Evolutionary conservation across 2,113 vertebrate species (phyloP).

Genomic region (Proterorhinus semilunaris): DNA sequence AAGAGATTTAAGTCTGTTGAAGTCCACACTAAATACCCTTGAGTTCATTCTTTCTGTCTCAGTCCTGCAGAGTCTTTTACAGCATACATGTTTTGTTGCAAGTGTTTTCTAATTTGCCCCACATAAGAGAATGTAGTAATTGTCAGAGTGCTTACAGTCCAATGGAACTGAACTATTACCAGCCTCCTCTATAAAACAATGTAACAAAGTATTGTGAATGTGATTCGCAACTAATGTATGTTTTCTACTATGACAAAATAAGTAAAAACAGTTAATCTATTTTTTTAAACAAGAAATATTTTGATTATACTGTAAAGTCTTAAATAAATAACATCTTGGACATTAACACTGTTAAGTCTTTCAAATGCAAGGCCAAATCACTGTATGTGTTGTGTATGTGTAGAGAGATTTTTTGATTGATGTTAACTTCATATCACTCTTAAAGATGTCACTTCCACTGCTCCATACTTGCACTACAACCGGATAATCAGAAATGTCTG

Average conservation of each 20-base stretch:
- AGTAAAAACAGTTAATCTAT: constrained; percentile 44
- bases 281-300: constrained; percentile 77
- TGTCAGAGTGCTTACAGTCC: constrained; percentile 63
- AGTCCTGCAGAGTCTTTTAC: constrained; percentile 58
- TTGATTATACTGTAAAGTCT: constrained; percentile 75
- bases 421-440: no score
- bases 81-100: constrained; percentile 59
- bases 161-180: constrained; percentile 53
- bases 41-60: constrained; percentile 42
- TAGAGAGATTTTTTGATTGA: no score
- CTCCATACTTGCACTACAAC: no score
- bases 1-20: neutral
- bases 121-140: constrained; percentile 43
- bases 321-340: constrained; percentile 78
- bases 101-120: constrained; percentile 50
- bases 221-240: constrained; percentile 73
- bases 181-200: constrained; percentile 64
- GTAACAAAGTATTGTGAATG: constrained; percentile 68
- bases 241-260: constrained; percentile 76
- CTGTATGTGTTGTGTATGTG: neutral
- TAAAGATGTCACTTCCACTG: neutral
- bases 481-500: no score
- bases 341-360: constrained; percentile 59
- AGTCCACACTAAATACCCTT: constrained; percentile 22
- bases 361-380: constrained; percentile 15